phyloP scores from a whole-genome alignment of 1,140 invertebrate genomes.

The Drosophila novamexicana region DNA sequence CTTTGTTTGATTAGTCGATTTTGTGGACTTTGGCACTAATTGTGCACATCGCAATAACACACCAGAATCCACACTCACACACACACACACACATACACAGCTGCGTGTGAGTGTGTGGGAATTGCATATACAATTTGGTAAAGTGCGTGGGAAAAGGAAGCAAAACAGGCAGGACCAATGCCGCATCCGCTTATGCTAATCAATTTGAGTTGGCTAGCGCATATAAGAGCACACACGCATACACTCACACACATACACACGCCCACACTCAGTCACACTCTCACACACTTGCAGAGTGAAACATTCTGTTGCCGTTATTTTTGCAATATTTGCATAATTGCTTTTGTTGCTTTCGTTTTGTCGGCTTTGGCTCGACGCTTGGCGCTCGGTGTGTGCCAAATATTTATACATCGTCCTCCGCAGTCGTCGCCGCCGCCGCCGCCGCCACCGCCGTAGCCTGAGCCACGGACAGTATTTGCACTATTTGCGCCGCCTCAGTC shows the following conservation, averaged over 20 bases:
- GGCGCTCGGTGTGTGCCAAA: slow-evolving; percentile 39
- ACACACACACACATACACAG: slow-evolving; percentile 5
- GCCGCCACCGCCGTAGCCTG: neutral
- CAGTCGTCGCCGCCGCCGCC: too few relatives aligned
- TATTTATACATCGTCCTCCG: slow-evolving; percentile 47
- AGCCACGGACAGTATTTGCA: neutral
- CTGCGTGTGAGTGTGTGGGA: neutral
- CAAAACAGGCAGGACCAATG: slow-evolving; percentile 35
- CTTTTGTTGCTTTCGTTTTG: slow-evolving; percentile 66
- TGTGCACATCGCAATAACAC: slow-evolving; percentile 45
- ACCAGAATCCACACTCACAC: neutral
- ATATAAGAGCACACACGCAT: slow-evolving; percentile 10
- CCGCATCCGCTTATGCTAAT: slow-evolving; percentile 62
- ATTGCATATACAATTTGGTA: slow-evolving; percentile 47
- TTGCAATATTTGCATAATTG: slow-evolving; percentile 72
- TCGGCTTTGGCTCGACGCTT: slow-evolving; percentile 44
- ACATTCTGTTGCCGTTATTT: slow-evolving; percentile 59
- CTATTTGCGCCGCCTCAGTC: slow-evolving; percentile 5
- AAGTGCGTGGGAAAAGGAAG: slow-evolving; percentile 14
- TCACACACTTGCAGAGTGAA: slow-evolving; percentile 16
- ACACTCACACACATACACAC: slow-evolving; percentile 16
- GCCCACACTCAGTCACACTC: slow-evolving; percentile 3
- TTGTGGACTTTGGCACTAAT: slow-evolving; percentile 69
- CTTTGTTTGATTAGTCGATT: slow-evolving; percentile 70
- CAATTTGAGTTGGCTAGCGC: slow-evolving; percentile 54